phyloP scores from a whole-genome alignment of 1,140 invertebrate species.

The Muscidifurax raptorellus region DNA sequence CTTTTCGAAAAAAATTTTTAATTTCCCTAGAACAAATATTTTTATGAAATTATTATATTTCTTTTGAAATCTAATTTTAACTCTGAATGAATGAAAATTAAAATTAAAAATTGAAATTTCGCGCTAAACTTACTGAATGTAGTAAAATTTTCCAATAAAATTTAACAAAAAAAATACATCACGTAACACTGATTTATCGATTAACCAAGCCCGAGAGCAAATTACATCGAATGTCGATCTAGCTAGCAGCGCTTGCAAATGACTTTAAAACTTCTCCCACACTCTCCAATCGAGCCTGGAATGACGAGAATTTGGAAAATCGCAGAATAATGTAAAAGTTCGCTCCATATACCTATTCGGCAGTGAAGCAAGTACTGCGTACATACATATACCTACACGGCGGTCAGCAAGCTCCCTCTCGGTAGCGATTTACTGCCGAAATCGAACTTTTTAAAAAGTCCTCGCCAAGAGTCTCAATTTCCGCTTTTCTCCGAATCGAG shows the following conservation, averaged over 20 bases:
- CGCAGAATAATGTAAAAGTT: slow-evolving; percentile 6
- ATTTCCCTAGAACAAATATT: no score
- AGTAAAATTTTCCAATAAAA: no score
- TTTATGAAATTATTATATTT: no score
- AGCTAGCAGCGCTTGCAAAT: neutral
- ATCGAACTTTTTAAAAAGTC: slow-evolving; percentile 25
- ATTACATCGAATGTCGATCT: neutral
- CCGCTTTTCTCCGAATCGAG: slow-evolving; percentile 46
- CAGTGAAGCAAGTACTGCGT: neutral
- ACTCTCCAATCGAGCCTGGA: neutral
- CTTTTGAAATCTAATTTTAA: no score
- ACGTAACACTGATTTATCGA: no score
- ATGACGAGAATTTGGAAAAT: slow-evolving; percentile 1
- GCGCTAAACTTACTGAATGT: no score
- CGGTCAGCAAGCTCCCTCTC: neutral
- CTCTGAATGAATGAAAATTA: no score
- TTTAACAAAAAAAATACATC: no score
- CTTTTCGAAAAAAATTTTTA: no score
- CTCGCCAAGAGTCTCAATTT: slow-evolving; percentile 56
- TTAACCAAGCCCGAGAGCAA: no score
- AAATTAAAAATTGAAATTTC: no score
- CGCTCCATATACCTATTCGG: neutral
- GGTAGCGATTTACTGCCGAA: slow-evolving; percentile 14
- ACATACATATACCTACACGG: neutral
- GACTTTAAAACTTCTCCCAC: neutral